Evolutionary conservation across 2,888 invertebrate species (phyloP).

Genomic region (Dicyrtomina minuta): DNA sequence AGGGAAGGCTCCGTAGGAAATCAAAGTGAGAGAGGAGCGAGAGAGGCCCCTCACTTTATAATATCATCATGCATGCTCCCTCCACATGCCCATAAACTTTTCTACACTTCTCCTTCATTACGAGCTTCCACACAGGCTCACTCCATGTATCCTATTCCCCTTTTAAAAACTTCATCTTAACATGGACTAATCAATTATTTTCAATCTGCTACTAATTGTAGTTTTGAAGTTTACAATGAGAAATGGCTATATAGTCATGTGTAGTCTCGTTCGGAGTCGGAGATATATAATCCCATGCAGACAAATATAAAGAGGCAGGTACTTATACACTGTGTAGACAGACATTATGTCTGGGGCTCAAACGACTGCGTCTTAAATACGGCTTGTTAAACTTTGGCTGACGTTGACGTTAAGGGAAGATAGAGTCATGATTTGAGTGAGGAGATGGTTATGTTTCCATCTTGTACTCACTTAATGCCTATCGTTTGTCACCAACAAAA

Average conservation of each 20-base stretch:
- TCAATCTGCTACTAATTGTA: background rate
- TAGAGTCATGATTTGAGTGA: background rate
- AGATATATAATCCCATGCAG: too few species aligned
- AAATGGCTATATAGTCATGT: background rate
- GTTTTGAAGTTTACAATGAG: background rate
- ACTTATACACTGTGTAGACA: background rate
- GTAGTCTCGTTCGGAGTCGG: too few species aligned
- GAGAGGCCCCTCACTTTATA: too few species aligned
- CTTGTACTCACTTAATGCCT: constrained; percentile 23
- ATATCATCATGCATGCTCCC: too few species aligned
- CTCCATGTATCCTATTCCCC: background rate
- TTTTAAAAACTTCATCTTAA: background rate
- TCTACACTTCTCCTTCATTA: too few species aligned
- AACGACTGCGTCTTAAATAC: background rate
- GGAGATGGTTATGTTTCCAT: too few species aligned
- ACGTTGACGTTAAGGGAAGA: background rate
- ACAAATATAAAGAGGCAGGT: background rate
- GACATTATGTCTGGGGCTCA: too few species aligned
- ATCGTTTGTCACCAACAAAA: constrained; percentile 44
- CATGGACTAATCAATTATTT: constrained; percentile 4
- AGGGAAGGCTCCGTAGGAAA: background rate
- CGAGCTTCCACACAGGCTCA: too few species aligned
- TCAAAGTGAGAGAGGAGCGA: too few species aligned
- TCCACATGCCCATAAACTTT: too few species aligned
- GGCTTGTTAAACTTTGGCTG: background rate